Percentiles rank a stretch among this genome's conserved stretches.
Evolutionary conservation across 1,140 invertebrate species (phyloP).

Genomic region (Armadillidium nasatum): DNA sequence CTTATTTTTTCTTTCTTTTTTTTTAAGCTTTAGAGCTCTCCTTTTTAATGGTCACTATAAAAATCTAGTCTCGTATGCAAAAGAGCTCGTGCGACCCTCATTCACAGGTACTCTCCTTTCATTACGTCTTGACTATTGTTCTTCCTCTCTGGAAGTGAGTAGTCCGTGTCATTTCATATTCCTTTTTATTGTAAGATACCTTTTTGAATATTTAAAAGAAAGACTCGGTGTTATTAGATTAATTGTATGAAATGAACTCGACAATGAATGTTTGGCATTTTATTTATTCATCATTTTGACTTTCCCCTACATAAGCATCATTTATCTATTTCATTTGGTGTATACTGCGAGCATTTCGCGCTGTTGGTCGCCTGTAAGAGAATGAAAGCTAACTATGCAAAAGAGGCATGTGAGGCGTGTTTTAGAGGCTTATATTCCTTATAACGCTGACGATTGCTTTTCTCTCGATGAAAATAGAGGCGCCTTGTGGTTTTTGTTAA

Average conservation of each 20-base stretch:
- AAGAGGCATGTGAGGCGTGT: neutral
- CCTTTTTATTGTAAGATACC: neutral
- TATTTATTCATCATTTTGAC: conserved; percentile 4
- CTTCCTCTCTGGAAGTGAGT: neutral
- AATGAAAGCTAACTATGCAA: conserved; percentile 8
- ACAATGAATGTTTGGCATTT: neutral
- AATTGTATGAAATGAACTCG: conserved; percentile 7
- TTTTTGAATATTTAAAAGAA: too few relatives aligned
- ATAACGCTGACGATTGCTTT: conserved; percentile 1
- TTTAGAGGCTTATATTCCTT: neutral
- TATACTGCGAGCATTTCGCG: neutral
- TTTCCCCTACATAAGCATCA: neutral
- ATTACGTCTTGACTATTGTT: neutral
- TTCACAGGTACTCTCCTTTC: conserved; percentile 6
- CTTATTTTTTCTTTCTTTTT: too few relatives aligned
- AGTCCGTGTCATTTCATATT: neutral
- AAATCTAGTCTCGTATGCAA: conserved; percentile 6
- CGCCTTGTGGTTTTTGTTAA: conserved; percentile 4
- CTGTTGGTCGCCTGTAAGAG: neutral
- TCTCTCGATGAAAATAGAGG: conserved; percentile 3
- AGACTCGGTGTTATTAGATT: neutral
- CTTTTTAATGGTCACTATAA: conserved; percentile 7
- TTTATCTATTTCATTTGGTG: conserved; percentile 4
- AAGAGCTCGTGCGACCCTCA: neutral
- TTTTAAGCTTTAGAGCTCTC: too few relatives aligned